A percentile compares a stretch with the other conserved stretches of the same genome.
Conservation (phyloP, 2,113 vertebrate genomes). For the Crotophaga sulcirostris region DNA sequence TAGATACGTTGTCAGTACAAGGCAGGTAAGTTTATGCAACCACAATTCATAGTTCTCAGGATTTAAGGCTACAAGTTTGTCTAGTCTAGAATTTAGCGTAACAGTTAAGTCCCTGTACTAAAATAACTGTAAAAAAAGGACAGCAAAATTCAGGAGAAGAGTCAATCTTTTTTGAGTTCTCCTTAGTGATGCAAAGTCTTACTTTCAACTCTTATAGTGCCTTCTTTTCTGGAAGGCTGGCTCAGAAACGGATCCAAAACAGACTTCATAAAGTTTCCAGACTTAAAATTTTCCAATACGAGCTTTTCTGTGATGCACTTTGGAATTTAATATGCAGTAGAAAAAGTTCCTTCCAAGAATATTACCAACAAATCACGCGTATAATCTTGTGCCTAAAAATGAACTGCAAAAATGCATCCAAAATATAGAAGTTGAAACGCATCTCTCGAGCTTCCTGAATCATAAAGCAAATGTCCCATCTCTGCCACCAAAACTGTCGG, state of each 20-base stretch:
- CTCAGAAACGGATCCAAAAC: slow-evolving; percentile 52
- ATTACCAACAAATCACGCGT: slow-evolving; percentile 15
- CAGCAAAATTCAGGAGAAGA: background rate
- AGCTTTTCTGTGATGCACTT: background rate
- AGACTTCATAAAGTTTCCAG: slow-evolving; percentile 36
- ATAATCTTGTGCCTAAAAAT: slow-evolving; percentile 28
- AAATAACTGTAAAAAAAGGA: background rate
- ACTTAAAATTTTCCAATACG: background rate
- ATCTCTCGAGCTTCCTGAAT: background rate
- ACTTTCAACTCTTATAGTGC: background rate
- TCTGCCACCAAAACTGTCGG: background rate
- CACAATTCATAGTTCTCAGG: background rate
- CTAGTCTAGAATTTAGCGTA: background rate
- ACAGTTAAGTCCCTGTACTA: background rate
- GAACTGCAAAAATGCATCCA: slow-evolving; percentile 3
- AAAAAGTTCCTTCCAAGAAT: slow-evolving; percentile 45
- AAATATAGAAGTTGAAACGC: background rate
- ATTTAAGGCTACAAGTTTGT: background rate
- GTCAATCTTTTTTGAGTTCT: background rate
- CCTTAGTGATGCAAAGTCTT: background rate
- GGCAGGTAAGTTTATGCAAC: background rate
- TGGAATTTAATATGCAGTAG: slow-evolving; percentile 43
- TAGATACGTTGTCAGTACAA: background rate
- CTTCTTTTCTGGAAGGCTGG: slow-evolving; percentile 31
- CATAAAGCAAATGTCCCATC: background rate